phyloP scores from a whole-genome alignment of 2,113 vertebrate genomes.

The Nannospalax galili region DNA sequence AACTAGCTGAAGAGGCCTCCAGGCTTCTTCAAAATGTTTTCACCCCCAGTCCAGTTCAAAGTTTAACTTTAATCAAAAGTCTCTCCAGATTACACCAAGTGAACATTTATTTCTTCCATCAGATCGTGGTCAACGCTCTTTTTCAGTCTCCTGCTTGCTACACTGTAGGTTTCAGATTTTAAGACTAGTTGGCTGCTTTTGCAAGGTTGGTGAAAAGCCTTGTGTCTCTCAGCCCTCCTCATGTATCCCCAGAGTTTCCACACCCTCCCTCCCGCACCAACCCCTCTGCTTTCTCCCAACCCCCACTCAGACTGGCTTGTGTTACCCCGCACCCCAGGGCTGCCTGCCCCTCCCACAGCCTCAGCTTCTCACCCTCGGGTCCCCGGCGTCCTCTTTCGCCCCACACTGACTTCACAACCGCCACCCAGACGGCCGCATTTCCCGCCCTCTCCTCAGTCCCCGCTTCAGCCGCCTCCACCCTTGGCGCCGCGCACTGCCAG shows the following conservation, averaged over 20 bases:
- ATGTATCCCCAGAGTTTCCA: not conserved
- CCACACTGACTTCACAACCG: not conserved
- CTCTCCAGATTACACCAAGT: not conserved
- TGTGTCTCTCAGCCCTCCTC: not conserved
- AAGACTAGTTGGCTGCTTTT: not conserved
- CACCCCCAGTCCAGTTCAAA: not conserved
- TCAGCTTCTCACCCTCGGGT: not conserved
- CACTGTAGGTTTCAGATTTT: constrained; percentile 15
- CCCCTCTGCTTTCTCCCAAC: not conserved
- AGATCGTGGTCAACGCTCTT: not conserved
- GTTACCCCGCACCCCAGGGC: not conserved
- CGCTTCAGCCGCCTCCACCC: rapidly evolving
- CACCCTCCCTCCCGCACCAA: not conserved
- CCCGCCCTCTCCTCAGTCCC: not conserved
- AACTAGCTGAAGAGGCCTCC: not conserved
- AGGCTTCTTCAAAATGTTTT: not conserved
- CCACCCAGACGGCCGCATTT: not conserved
- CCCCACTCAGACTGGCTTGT: not conserved
- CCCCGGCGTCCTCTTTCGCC: not conserved
- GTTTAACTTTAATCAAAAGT: not conserved
- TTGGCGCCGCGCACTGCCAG: rapidly evolving
- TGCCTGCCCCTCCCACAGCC: not conserved
- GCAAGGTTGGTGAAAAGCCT: not conserved
- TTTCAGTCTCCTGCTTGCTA: not conserved
- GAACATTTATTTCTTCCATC: not conserved